Evolutionary conservation across 2,797 vertebrate genomes (phyloP).

Genomic region (Heliangelus exortis): DNA sequence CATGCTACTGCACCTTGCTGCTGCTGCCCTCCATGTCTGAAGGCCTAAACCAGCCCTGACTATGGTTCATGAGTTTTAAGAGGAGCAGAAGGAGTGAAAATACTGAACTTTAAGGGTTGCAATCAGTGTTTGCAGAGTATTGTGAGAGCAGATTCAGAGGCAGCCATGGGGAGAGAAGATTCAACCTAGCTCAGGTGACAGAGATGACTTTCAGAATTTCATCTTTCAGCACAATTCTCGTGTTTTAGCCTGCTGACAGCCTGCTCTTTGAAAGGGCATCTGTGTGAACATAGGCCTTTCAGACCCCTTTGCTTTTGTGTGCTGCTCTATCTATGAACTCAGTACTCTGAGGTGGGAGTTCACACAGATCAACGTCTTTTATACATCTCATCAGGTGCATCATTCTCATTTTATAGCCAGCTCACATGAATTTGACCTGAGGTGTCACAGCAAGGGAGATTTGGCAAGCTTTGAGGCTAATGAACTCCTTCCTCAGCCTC

Average conservation of each 20-base stretch:
- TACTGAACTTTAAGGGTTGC: not conserved
- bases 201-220: not conserved
- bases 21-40: not conserved
- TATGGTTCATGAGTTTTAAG: not conserved
- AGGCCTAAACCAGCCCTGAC: not conserved
- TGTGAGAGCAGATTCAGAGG: not conserved
- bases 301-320: not conserved
- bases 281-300: not conserved
- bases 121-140: not conserved
- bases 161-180: not conserved
- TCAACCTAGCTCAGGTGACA: not conserved
- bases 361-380: not conserved
- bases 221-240: constrained; percentile 48
- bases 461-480: not conserved
- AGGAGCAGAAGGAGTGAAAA: not conserved
- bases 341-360: not conserved
- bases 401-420: not conserved
- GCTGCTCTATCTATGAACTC: constrained; percentile 11
- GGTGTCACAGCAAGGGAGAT: not conserved
- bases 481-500: not conserved
- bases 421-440: constrained; percentile 21
- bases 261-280: constrained; percentile 46
- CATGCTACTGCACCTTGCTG: not conserved
- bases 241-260: not conserved
- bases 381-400: not conserved